A percentile compares a stretch with the other conserved stretches of the same genome.
Conservation (phyloP, 2,113 vertebrate species). For the Datnioides undecimradiatus region DNA sequence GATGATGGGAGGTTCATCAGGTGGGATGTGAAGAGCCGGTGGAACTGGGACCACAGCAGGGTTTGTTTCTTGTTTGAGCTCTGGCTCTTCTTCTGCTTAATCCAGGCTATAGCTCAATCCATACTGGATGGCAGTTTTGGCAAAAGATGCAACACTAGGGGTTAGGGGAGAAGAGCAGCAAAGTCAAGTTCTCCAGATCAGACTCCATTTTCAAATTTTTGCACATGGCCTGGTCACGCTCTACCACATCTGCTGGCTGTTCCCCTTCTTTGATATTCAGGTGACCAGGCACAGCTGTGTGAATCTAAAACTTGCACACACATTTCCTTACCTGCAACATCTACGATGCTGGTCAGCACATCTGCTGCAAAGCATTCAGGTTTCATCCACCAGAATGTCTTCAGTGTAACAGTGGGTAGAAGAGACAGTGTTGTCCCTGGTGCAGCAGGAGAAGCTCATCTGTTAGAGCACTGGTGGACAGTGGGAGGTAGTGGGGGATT, state of each 20-base stretch:
- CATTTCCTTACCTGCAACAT: too few relatives aligned
- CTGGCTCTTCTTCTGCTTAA: not conserved
- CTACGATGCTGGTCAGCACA: too few relatives aligned
- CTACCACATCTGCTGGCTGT: not conserved
- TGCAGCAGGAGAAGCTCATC: not conserved
- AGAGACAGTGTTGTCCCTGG: not conserved
- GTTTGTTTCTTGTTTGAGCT: not conserved
- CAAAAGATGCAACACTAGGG: not conserved
- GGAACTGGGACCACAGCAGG: not conserved
- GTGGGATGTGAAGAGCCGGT: not conserved
- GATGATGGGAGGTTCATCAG: not conserved
- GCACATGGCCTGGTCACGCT: not conserved
- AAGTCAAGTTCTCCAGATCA: not conserved
- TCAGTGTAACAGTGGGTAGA: not conserved
- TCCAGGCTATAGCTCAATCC: not conserved
- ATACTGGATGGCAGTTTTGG: not conserved
- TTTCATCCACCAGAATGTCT: too few relatives aligned
- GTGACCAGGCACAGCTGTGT: not conserved
- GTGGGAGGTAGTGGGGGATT: too few relatives aligned
- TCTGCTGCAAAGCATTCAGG: too few relatives aligned
- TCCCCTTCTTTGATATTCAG: not conserved
- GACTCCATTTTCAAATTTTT: not conserved
- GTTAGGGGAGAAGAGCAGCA: too few relatives aligned
- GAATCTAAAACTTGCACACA: too few relatives aligned
- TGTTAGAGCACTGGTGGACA: not conserved